Percentiles rank a stretch among this genome's conserved stretches.
Conservation (phyloP, 1,140 invertebrate species). For the Drosophila baimaii region DNA sequence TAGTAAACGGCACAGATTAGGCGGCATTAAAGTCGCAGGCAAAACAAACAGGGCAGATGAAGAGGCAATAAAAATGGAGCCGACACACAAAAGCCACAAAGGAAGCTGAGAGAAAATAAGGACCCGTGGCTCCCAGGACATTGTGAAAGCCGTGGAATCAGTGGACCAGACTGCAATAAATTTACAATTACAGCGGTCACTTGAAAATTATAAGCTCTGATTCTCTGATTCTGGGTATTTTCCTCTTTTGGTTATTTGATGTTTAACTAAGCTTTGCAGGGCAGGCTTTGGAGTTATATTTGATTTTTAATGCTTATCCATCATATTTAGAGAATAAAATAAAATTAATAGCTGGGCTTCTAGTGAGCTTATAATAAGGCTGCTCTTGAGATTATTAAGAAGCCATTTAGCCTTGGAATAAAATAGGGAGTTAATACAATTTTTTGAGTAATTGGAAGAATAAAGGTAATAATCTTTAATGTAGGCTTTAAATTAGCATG, state of each 20-base stretch:
- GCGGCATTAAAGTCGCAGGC: slow-evolving; percentile 72
- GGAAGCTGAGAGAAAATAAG: slow-evolving; percentile 52
- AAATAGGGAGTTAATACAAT: not conserved
- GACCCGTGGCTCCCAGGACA: slow-evolving; percentile 43
- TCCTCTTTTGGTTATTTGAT: not conserved
- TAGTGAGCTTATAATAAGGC: too few relatives aligned
- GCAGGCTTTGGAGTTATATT: not conserved
- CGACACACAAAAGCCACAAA: slow-evolving; percentile 76
- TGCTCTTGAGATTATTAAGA: not conserved
- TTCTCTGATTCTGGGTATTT: slow-evolving; percentile 7
- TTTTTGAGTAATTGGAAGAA: not conserved
- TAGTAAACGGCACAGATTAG: slow-evolving; percentile 79
- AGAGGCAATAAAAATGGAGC: slow-evolving; percentile 68
- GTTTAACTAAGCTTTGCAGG: slow-evolving; percentile 8
- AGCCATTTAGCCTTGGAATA: not conserved
- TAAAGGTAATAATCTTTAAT: not conserved
- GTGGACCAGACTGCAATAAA: slow-evolving; percentile 63
- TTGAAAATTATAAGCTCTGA: slow-evolving; percentile 40
- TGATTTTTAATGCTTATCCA: not conserved
- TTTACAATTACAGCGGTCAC: slow-evolving; percentile 66
- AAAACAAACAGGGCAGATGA: slow-evolving; percentile 55
- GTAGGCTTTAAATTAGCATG: not conserved
- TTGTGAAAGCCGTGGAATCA: slow-evolving; percentile 42
- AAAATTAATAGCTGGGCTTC: not conserved
- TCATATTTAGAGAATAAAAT: not conserved